Evolutionary conservation across 2,888 invertebrate species (phyloP).

Genomic region (Ectemnius continuus): DNA sequence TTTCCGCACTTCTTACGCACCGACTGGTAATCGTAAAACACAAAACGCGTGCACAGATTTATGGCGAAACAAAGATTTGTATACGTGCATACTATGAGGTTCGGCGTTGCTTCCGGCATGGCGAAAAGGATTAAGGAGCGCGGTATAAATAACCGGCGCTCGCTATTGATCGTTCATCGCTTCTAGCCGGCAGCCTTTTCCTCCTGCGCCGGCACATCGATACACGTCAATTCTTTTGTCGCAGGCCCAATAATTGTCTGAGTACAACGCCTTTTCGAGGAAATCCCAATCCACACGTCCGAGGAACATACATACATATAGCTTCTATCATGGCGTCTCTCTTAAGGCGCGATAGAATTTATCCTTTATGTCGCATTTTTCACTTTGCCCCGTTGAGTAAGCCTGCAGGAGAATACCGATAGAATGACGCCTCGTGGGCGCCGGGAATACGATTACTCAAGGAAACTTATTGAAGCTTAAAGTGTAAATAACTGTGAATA

Average conservation of each 20-base stretch:
- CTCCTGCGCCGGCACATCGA: slow-evolving; percentile 9
- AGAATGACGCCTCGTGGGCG: too few relatives aligned
- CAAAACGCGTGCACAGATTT: background rate
- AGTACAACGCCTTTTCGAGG: background rate
- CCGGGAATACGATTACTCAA: background rate
- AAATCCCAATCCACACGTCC: too few relatives aligned
- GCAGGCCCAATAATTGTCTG: slow-evolving; percentile 50
- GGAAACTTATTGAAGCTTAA: slow-evolving; percentile 1
- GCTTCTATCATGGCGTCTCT: too few relatives aligned
- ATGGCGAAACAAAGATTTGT: background rate
- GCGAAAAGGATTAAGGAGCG: slow-evolving; percentile 33
- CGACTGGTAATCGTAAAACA: background rate
- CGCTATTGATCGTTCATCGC: slow-evolving; percentile 46
- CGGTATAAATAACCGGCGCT: slow-evolving; percentile 42
- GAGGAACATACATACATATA: too few relatives aligned
- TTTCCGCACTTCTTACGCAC: background rate
- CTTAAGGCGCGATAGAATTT: too few relatives aligned
- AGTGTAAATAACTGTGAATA: slow-evolving; percentile 1
- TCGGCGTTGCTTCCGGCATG: slow-evolving; percentile 6
- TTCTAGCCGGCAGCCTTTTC: slow-evolving; percentile 23
- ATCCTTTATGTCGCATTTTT: background rate
- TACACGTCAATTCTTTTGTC: slow-evolving; percentile 40
- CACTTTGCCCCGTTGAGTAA: background rate
- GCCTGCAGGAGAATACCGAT: too few relatives aligned
- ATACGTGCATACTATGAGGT: background rate